phyloP scores from a whole-genome alignment of 2,888 invertebrate genomes.

The Nebria brevicollis region DNA sequence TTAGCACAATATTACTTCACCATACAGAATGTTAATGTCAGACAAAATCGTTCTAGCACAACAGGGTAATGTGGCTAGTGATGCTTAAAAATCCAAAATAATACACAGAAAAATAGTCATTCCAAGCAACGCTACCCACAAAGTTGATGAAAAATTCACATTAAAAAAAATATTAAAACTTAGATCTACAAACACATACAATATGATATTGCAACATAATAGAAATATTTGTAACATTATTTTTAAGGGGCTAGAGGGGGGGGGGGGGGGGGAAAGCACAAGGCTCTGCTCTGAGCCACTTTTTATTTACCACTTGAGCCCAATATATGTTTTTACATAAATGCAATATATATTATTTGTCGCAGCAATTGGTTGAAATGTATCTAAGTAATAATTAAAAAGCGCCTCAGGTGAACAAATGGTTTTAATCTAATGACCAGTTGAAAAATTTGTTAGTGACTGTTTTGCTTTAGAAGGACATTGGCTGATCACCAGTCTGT shows the following conservation, averaged over 20 bases:
- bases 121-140: background rate
- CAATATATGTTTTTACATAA: too few species aligned
- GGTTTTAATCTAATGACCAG: background rate
- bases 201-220: background rate
- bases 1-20: conserved; percentile 45
- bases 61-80: conserved; percentile 22
- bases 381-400: background rate
- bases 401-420: background rate
- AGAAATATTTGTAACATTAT: background rate
- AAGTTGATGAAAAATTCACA: background rate
- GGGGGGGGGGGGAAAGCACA: background rate
- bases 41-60: conserved; percentile 45
- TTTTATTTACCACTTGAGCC: background rate
- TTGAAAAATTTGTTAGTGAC: background rate
- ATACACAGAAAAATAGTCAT: background rate
- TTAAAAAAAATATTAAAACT: background rate
- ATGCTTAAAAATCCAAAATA: background rate
- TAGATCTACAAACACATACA: background rate
- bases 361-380: background rate
- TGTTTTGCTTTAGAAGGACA: background rate
- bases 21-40: conserved; percentile 44
- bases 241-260: background rate
- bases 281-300: background rate
- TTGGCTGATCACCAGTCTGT: conserved; percentile 9
- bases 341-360: too few species aligned